Percentiles rank a stretch among this genome's conserved stretches.
phyloP scores from a whole-genome alignment of 2,797 vertebrate species.

The Tauraco hartlaubi region DNA sequence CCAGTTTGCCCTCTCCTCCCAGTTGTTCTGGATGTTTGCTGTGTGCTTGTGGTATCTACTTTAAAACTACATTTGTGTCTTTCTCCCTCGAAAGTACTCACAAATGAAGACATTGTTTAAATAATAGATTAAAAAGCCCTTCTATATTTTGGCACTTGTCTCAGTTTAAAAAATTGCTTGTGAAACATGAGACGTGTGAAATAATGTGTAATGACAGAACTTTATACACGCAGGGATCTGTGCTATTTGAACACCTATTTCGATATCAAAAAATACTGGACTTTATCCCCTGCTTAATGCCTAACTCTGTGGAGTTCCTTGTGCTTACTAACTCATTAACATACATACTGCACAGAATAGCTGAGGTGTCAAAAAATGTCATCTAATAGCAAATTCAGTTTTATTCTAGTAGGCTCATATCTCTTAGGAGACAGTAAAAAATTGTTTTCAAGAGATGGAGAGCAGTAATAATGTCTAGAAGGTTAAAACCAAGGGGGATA shows the following conservation, averaged over 20 bases:
- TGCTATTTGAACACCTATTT: conserved; percentile 32
- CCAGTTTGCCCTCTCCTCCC: neutral
- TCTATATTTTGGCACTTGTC: neutral
- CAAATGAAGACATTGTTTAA: conserved; percentile 5
- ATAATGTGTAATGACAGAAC: neutral
- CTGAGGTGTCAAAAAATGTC: conserved; percentile 25
- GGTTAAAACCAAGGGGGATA: neutral
- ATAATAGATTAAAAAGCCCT: conserved; percentile 1
- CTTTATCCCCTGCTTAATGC: conserved; percentile 31
- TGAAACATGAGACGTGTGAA: neutral
- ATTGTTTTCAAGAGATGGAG: neutral
- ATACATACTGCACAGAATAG: neutral
- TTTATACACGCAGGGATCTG: neutral
- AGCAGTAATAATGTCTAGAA: neutral
- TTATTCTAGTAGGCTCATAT: neutral
- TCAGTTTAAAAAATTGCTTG: neutral
- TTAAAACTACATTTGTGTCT: neutral
- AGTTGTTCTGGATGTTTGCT: neutral
- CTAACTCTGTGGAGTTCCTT: conserved; percentile 5
- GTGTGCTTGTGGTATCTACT: neutral
- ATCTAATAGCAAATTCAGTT: conserved; percentile 27
- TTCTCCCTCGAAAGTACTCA: neutral
- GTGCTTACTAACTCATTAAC: conserved; percentile 40
- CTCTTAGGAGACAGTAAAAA: neutral
- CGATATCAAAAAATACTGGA: conserved; percentile 32